A percentile compares a stretch with the other conserved stretches of the same genome.
phyloP scores from a whole-genome alignment of 2,888 invertebrate species.

The Latrodectus hesperus region DNA sequence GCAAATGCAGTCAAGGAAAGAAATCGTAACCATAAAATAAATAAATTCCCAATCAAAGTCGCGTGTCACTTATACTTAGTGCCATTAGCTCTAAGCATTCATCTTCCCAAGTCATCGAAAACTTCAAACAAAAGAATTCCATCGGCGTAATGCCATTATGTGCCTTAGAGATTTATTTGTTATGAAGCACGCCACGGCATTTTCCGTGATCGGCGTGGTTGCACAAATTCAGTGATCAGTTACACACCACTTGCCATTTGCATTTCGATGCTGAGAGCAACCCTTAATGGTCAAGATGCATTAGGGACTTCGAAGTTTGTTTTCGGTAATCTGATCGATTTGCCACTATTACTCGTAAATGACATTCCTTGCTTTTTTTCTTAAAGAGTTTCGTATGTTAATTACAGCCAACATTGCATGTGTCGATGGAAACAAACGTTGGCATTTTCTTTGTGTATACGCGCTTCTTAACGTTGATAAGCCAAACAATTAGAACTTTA shows the following conservation, averaged over 20 bases:
- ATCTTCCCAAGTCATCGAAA: too few species aligned
- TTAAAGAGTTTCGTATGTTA: neutral
- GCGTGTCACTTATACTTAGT: too few species aligned
- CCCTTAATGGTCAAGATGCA: constrained; percentile 42
- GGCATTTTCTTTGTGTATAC: too few species aligned
- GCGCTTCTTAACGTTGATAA: too few species aligned
- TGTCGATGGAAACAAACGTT: too few species aligned
- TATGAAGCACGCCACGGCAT: constrained; percentile 20
- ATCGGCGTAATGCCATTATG: neutral
- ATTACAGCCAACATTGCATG: too few species aligned
- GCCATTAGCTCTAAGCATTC: too few species aligned
- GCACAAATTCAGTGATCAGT: constrained; percentile 16
- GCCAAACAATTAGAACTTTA: too few species aligned
- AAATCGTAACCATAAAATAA: too few species aligned
- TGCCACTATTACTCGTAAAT: neutral
- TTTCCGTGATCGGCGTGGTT: constrained; percentile 31
- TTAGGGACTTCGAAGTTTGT: constrained; percentile 9
- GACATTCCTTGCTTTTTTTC: neutral
- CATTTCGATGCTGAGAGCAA: constrained; percentile 25
- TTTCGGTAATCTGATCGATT: neutral
- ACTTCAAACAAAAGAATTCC: neutral
- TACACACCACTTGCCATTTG: constrained; percentile 26
- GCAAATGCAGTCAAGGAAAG: too few species aligned
- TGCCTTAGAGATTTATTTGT: neutral
- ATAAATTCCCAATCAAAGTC: too few species aligned